A percentile compares a stretch with the other conserved stretches of the same genome.
Evolutionary conservation across 2,888 invertebrate species (phyloP).

Genomic region (Limenitis arthemis): DNA sequence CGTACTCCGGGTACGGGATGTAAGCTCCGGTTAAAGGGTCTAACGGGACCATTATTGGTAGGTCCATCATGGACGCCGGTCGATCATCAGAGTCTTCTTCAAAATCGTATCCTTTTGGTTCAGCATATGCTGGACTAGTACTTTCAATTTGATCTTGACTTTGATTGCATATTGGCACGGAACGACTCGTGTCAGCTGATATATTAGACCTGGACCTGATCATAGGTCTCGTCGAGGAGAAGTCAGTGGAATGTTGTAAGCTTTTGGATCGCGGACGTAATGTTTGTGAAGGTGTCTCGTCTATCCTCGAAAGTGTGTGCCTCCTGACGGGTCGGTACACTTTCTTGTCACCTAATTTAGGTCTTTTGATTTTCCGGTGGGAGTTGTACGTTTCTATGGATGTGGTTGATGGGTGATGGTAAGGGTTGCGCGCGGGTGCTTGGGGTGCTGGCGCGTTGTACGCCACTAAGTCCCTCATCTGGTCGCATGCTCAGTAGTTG

Average conservation of each 20-base stretch:
- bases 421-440: constrained; percentile 57
- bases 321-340: constrained; percentile 54
- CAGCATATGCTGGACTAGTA: constrained; percentile 57
- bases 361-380: constrained; percentile 49
- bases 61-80: constrained; percentile 56
- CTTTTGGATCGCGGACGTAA: constrained; percentile 44
- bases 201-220: constrained; percentile 56
- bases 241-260: constrained; percentile 50
- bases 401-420: constrained; percentile 31
- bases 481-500: constrained; percentile 83
- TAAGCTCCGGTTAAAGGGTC: constrained; percentile 53
- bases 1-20: constrained; percentile 55
- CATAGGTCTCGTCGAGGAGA: constrained; percentile 52
- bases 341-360: constrained; percentile 47
- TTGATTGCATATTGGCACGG: constrained; percentile 60
- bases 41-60: constrained; percentile 54
- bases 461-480: constrained; percentile 68
- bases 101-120: constrained; percentile 46
- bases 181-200: constrained; percentile 61
- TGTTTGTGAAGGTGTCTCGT: constrained; percentile 46
- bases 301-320: constrained; percentile 59
- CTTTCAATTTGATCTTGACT: constrained; percentile 52
- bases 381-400: constrained; percentile 59
- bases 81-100: constrained; percentile 34
- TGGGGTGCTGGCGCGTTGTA: constrained; percentile 63